A percentile compares a stretch with the other conserved stretches of the same genome.
phyloP scores from a whole-genome alignment of 2,113 vertebrate genomes.

The Oreochromis spilurus region DNA sequence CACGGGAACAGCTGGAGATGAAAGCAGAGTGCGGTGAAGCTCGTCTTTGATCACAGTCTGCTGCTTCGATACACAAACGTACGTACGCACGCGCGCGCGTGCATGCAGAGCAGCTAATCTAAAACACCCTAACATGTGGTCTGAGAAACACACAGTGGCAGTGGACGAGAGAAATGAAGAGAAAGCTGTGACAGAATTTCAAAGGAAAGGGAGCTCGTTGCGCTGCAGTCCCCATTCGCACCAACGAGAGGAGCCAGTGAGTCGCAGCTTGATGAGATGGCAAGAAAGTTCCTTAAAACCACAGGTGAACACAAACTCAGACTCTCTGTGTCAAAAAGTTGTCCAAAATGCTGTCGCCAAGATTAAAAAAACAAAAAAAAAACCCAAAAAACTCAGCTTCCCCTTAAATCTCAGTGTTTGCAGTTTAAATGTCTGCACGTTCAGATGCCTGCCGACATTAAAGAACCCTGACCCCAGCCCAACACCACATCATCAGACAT shows the following conservation, averaged over 20 bases:
- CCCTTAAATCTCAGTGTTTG: neutral
- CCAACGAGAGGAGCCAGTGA: neutral
- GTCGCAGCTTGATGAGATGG: neutral
- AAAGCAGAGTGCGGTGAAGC: neutral
- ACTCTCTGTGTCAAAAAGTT: neutral
- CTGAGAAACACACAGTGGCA: neutral
- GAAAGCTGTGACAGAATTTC: neutral
- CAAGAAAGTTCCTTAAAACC: neutral
- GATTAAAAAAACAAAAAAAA: neutral
- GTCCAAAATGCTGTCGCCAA: neutral
- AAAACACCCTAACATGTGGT: neutral
- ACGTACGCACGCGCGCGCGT: neutral
- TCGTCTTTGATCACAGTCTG: neutral
- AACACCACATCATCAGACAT: neutral
- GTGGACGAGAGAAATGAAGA: neutral
- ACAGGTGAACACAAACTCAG: neutral
- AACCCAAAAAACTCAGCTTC: neutral
- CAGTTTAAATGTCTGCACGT: neutral
- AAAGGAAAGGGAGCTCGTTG: neutral
- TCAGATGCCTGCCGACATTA: neutral
- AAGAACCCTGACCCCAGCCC: neutral
- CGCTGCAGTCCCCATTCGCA: neutral
- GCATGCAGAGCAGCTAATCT: neutral
- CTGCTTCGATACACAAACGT: neutral
- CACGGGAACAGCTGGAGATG: conserved; percentile 5